phyloP scores from a whole-genome alignment of 1,140 invertebrate species.

The Meloidogyne hapla region DNA sequence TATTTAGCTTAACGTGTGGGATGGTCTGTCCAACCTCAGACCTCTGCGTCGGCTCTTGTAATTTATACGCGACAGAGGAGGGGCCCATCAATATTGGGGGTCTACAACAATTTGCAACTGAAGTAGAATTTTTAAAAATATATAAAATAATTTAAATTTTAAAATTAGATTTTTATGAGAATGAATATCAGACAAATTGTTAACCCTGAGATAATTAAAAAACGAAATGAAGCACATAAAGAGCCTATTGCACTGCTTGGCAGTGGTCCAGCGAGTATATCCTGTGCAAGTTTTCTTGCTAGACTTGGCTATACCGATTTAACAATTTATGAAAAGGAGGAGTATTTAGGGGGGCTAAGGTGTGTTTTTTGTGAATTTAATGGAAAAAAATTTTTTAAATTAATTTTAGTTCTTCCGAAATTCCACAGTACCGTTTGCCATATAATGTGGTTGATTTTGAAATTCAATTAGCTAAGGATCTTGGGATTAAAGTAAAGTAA shows the following conservation, averaged over 20 bases:
- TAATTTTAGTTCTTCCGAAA: constrained; percentile 80
- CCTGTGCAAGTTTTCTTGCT: constrained; percentile 90
- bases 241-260: constrained; percentile 85
- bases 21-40: constrained; percentile 99
- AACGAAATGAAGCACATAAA: constrained; percentile 69
- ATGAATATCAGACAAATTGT: constrained; percentile 86
- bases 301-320: constrained; percentile 86
- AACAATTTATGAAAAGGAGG: constrained; percentile 86
- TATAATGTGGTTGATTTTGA: constrained; percentile 90
- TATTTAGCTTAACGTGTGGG: constrained; percentile 78
- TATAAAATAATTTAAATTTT: constrained; percentile 15
- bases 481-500: constrained; percentile 82
- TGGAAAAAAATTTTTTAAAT: not conserved
- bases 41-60: constrained; percentile 94
- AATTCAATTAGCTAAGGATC: constrained; percentile 82
- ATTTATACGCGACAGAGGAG: constrained; percentile 88
- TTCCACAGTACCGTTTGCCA: constrained; percentile 92
- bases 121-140: constrained; percentile 69
- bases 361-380: constrained; percentile 59
- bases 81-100: constrained; percentile 92
- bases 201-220: constrained; percentile 70
- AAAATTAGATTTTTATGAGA: constrained; percentile 78
- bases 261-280: constrained; percentile 91
- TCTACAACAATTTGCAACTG: constrained; percentile 92
- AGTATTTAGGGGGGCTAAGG: constrained; percentile 84